phyloP scores from a whole-genome alignment of 2,888 invertebrate genomes.

The Coremacera marginata region DNA sequence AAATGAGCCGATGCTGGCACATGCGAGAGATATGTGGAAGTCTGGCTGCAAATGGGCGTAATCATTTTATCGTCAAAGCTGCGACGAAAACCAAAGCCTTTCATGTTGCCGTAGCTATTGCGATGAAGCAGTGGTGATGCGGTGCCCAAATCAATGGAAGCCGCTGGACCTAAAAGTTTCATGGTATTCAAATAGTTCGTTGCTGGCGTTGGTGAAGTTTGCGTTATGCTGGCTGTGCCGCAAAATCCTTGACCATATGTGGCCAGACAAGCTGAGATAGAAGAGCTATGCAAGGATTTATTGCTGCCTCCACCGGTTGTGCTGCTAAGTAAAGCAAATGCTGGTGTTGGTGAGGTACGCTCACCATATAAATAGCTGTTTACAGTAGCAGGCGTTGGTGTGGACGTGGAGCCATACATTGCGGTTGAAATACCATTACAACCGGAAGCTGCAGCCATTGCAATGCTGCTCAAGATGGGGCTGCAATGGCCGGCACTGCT shows the following conservation, averaged over 20 bases:
- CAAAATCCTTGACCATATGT: conserved; percentile 41
- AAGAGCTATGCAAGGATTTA: conserved; percentile 47
- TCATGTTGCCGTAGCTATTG: conserved; percentile 60
- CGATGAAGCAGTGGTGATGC: conserved; percentile 63
- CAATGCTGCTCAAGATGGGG: conserved; percentile 47
- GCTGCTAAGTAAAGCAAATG: conserved; percentile 57
- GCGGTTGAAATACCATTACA: conserved; percentile 47
- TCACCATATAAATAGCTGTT: conserved; percentile 42
- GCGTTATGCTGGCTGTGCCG: conserved; percentile 18
- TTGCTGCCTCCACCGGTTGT: conserved; percentile 34
- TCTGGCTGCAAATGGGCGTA: conserved; percentile 46
- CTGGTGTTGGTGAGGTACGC: conserved; percentile 63
- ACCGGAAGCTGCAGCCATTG: conserved; percentile 45
- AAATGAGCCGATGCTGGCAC: conserved; percentile 53
- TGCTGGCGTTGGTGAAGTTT: conserved; percentile 25
- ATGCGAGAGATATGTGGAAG: conserved; percentile 19
- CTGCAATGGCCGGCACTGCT: conserved; percentile 51
- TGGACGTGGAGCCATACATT: conserved; percentile 48
- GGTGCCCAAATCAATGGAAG: conserved; percentile 62
- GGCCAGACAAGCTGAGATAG: conserved; percentile 46
- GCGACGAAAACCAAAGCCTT: conserved; percentile 66
- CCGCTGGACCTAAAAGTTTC: conserved; percentile 62
- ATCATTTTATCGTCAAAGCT: conserved; percentile 68
- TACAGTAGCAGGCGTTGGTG: conserved; percentile 43
- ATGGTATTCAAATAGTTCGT: conserved; percentile 59